phyloP scores from a whole-genome alignment of 1,140 invertebrate genomes.

The Apocrypta bakeri region DNA sequence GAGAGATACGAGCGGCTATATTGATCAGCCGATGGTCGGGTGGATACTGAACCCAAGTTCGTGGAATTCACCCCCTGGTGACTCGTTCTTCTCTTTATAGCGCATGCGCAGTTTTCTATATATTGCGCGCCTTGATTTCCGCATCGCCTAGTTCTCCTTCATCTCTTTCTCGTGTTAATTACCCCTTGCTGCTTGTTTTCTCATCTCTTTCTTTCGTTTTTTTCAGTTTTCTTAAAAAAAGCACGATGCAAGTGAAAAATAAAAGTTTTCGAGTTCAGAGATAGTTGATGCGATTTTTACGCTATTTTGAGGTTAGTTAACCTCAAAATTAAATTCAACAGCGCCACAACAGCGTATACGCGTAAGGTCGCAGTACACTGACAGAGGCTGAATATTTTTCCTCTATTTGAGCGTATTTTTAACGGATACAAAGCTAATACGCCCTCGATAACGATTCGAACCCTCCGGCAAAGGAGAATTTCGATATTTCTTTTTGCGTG shows the following conservation, averaged over 20 bases:
- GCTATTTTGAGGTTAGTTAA: not conserved
- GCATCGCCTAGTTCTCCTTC: conserved; percentile 23
- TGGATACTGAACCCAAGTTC: conserved; percentile 68
- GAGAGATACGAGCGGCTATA: conserved; percentile 53
- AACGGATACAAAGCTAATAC: too few relatives aligned
- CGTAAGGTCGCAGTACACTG: too few relatives aligned
- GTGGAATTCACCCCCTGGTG: conserved; percentile 67
- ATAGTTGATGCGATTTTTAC: not conserved
- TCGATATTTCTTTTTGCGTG: not conserved
- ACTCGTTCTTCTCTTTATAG: conserved; percentile 34
- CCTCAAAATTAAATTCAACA: not conserved
- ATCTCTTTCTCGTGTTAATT: not conserved
- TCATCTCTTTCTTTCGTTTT: not conserved
- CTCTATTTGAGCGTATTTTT: too few relatives aligned
- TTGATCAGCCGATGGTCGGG: conserved; percentile 72
- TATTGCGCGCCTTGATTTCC: conserved; percentile 24
- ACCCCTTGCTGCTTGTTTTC: not conserved
- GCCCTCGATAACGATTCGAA: too few relatives aligned
- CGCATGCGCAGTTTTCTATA: conserved; percentile 59
- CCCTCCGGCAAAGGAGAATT: too few relatives aligned
- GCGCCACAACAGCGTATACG: too few relatives aligned
- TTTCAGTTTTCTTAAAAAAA: too few relatives aligned
- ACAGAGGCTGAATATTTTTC: too few relatives aligned
- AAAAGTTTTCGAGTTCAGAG: not conserved
- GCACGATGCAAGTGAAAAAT: too few relatives aligned